phyloP scores from a whole-genome alignment of 2,888 invertebrate species.

The Lepeophtheirus nordmannii region DNA sequence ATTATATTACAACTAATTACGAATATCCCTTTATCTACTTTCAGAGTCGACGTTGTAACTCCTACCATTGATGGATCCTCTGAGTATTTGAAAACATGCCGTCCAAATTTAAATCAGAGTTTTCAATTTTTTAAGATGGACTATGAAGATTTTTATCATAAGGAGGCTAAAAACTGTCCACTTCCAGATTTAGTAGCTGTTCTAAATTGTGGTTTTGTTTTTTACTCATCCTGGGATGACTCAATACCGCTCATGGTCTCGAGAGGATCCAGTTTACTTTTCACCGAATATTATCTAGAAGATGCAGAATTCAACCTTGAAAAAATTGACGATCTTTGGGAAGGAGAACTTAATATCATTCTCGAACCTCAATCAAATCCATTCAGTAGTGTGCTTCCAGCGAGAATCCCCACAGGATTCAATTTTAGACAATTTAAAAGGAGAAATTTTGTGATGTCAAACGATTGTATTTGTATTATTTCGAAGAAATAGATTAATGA shows the following conservation, averaged over 20 bases:
- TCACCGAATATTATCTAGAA: constrained; percentile 20
- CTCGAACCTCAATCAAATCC: constrained; percentile 13
- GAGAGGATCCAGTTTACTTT: neutral
- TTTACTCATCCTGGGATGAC: constrained; percentile 15
- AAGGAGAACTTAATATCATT: constrained; percentile 7
- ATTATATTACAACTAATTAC: neutral
- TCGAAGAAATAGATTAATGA: constrained; percentile 2
- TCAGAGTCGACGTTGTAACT: neutral
- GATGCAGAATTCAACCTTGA: constrained; percentile 11
- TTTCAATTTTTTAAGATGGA: neutral
- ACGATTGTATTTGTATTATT: constrained; percentile 22
- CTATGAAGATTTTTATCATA: constrained; percentile 7
- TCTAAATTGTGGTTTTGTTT: constrained; percentile 21
- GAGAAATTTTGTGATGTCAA: constrained; percentile 22
- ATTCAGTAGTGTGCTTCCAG: constrained; percentile 16
- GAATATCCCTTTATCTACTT: neutral
- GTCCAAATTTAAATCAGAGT: neutral
- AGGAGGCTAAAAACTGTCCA: neutral
- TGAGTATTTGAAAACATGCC: neutral
- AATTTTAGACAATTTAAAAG: constrained; percentile 17
- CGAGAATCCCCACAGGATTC: constrained; percentile 20
- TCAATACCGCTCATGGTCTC: constrained; percentile 11
- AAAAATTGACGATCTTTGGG: constrained; percentile 9
- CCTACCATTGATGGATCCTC: neutral
- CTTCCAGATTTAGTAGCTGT: constrained; percentile 11